Evolutionary conservation across 2,888 invertebrate genomes (phyloP).

Genomic region (Polydrusus cervinus): DNA sequence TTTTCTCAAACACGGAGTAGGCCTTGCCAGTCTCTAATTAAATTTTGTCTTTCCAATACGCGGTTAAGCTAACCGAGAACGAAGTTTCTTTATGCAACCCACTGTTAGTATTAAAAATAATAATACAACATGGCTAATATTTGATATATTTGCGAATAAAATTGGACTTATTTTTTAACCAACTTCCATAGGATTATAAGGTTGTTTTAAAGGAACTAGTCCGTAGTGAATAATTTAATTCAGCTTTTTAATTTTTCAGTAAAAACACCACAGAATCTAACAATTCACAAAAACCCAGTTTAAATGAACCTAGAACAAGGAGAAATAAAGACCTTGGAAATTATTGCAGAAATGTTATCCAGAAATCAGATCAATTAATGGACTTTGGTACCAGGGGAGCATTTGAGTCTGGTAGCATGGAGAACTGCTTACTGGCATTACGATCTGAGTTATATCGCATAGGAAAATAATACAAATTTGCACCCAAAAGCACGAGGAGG

Average conservation of each 20-base stretch:
- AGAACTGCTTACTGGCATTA: slow-evolving; percentile 41
- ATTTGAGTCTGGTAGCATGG: slow-evolving; percentile 39
- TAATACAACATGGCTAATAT: too few species aligned
- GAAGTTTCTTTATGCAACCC: too few species aligned
- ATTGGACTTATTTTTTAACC: too few species aligned
- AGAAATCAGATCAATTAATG: slow-evolving; percentile 29
- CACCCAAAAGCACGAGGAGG: background rate
- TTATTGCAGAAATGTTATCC: slow-evolving; percentile 31
- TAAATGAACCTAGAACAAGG: slow-evolving; percentile 26
- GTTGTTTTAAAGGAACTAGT: too few species aligned
- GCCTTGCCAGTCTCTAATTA: too few species aligned
- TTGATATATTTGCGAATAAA: too few species aligned
- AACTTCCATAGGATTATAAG: too few species aligned
- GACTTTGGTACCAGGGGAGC: slow-evolving; percentile 47
- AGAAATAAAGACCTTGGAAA: slow-evolving; percentile 19
- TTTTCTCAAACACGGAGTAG: too few species aligned
- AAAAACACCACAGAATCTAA: slow-evolving; percentile 13
- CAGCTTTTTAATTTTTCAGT: slow-evolving; percentile 44
- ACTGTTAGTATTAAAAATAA: too few species aligned
- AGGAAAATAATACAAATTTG: slow-evolving; percentile 32
- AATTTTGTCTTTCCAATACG: too few species aligned
- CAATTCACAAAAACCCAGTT: background rate
- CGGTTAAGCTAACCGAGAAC: too few species aligned
- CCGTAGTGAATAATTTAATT: slow-evolving; percentile 2
- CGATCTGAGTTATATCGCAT: slow-evolving; percentile 33